phyloP scores from a whole-genome alignment of 1,140 invertebrate genomes.

The Procambarus virginalis region DNA sequence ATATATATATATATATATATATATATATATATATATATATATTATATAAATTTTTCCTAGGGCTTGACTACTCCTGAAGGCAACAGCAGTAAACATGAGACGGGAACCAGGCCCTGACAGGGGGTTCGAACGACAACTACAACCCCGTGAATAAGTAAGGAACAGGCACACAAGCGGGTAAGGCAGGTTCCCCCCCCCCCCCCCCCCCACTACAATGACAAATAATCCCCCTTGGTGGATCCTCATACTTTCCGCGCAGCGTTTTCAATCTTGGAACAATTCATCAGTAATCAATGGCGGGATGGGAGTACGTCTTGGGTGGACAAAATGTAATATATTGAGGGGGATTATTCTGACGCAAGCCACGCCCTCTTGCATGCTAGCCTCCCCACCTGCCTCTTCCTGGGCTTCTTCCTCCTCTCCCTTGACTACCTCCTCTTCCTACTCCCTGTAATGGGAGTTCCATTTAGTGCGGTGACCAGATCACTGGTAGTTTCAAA shows the following conservation, averaged over 20 bases:
- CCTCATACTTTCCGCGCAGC: not conserved
- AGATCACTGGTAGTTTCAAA: too few relatives aligned
- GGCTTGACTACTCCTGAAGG: not conserved
- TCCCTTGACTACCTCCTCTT: too few relatives aligned
- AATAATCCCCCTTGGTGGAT: not conserved
- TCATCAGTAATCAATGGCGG: conserved; percentile 54
- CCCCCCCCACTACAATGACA: not conserved
- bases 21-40: not conserved
- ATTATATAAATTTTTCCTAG: not conserved
- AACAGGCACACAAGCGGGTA: not conserved
- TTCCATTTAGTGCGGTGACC: too few relatives aligned
- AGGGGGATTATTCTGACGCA: conserved; percentile 14
- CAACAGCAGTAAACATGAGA: too few relatives aligned
- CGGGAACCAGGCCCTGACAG: too few relatives aligned
- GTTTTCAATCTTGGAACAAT: conserved; percentile 54
- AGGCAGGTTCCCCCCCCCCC: too few relatives aligned
- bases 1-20: conserved; percentile 2
- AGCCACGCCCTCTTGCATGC: conserved; percentile 52
- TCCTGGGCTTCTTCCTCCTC: not conserved
- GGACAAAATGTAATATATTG: conserved; percentile 62
- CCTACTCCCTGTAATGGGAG: too few relatives aligned
- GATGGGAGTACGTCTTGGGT: conserved; percentile 34
- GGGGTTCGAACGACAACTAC: not conserved
- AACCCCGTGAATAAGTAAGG: conserved; percentile 13
- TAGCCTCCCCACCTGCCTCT: not conserved